phyloP scores from a whole-genome alignment of 2,797 vertebrate genomes.

The Cyclopterus lumpus region DNA sequence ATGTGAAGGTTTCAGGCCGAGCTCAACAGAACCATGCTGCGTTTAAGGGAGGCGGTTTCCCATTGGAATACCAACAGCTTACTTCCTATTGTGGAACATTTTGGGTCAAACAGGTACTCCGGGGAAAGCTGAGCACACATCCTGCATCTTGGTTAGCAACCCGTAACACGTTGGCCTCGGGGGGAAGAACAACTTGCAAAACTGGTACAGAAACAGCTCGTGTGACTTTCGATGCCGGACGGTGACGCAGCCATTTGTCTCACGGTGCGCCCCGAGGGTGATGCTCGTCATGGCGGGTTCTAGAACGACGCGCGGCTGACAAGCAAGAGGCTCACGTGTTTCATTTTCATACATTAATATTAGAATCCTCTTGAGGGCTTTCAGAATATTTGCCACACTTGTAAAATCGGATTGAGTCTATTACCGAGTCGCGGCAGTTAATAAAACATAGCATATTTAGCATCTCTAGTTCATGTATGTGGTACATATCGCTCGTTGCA shows the following conservation, averaged over 20 bases:
- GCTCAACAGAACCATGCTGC: background rate
- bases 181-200: conserved; percentile 5
- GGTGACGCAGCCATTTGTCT: background rate
- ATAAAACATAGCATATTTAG: background rate
- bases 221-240: conserved; percentile 14
- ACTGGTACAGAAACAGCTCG: background rate
- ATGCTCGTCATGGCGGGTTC: too few species aligned
- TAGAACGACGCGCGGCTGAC: too few species aligned
- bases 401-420: background rate
- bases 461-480: background rate
- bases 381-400: too few species aligned
- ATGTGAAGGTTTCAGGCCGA: background rate
- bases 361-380: too few species aligned
- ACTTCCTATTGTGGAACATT: conserved; percentile 6
- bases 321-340: too few species aligned
- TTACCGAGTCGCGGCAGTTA: background rate
- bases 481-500: background rate
- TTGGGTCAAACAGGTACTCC: conserved; percentile 14
- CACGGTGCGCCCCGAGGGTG: too few species aligned
- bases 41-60: background rate
- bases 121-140: conserved; percentile 11
- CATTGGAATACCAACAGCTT: background rate
- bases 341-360: too few species aligned
- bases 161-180: conserved; percentile 1
- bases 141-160: background rate